Base-by-base conservation (phyloP, 2,797 vertebrate species). In the Cossypha niveicapilla region DNA sequence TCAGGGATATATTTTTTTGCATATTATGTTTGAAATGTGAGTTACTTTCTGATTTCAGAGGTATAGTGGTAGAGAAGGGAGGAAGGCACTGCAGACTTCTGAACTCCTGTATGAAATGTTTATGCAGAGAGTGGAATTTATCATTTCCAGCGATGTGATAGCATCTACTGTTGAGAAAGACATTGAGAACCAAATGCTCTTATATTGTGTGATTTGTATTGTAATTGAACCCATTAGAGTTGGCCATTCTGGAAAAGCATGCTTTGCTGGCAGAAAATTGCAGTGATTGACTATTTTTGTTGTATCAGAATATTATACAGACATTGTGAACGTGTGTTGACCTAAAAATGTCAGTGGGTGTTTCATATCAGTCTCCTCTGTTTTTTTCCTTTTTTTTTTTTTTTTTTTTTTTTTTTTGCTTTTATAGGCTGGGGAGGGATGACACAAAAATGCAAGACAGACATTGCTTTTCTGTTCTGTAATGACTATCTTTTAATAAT, bases 311-410 rank as follows among this genome's bases (percentile, higher is more conserved):
- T 82, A 73, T 95, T 67, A 51, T 44, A 28, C 34, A 88, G 66
- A 65, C 11, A 0, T 47, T 50, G 6, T 56, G 83, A 62, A 90
- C 44, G 63, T 75, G 47, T 67, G 32, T 62, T 94, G 94, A 90
- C 96, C 93, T 94, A 84, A 91, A 95, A 94, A 90, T 73, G 90
- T 92, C 94, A 96, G 28, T 66, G 41, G 6, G 7, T 75, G 65
- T 96, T 88, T 90, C 51, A 35, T 45, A 62, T 77, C 73, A 72
- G 48, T 88, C 5, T 1, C 72, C 35, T 35, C 22, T 61, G 7
- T 9, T 0, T 23, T 8, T 27, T 35, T 35, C 10, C 9, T 11
- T 35, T 35, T 35, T 10, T 35, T 35, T 1, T 37, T 35, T 1
- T 57, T 7, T 10, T 0, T 23, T 8, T 27, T 50, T 34, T 47